phyloP scores from a whole-genome alignment of 2,113 vertebrate species.

The Chlorodrepanis virens region DNA sequence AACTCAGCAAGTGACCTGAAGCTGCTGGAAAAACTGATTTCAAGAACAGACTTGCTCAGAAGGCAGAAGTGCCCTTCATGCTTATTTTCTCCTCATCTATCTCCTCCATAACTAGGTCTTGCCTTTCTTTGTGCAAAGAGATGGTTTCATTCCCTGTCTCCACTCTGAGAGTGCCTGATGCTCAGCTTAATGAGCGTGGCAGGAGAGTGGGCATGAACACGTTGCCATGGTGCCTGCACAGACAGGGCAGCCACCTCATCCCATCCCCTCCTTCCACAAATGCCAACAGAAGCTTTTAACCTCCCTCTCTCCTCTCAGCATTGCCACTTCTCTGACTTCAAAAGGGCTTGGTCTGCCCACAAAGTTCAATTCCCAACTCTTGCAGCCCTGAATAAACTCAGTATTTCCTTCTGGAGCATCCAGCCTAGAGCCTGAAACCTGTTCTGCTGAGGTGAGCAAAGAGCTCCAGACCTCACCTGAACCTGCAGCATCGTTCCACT shows the following conservation, averaged over 20 bases:
- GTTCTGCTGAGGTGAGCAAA: fast-evolving
- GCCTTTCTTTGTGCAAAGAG: neutral
- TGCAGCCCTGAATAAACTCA: neutral
- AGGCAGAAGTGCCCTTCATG: neutral
- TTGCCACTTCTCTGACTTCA: neutral
- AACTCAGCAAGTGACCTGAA: neutral
- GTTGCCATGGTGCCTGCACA: neutral
- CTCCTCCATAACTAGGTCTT: neutral
- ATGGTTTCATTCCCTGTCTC: neutral
- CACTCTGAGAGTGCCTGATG: neutral
- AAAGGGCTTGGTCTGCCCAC: neutral
- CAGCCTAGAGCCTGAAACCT: neutral
- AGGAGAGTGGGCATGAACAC: neutral
- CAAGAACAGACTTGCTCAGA: neutral
- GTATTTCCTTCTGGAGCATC: neutral
- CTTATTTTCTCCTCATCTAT: neutral
- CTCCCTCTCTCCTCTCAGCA: neutral
- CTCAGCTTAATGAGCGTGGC: neutral
- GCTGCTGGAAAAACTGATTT: neutral
- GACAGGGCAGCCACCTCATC: neutral
- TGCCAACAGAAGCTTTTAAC: neutral
- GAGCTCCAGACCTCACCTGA: neutral
- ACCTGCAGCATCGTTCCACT: neutral
- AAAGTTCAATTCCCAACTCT: neutral
- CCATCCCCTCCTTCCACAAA: neutral